A percentile compares a stretch with the other conserved stretches of the same genome.
Conservation (phyloP, 35 echinoderm and acorn worm species). For the Heliocidaris tuberculata region DNA sequence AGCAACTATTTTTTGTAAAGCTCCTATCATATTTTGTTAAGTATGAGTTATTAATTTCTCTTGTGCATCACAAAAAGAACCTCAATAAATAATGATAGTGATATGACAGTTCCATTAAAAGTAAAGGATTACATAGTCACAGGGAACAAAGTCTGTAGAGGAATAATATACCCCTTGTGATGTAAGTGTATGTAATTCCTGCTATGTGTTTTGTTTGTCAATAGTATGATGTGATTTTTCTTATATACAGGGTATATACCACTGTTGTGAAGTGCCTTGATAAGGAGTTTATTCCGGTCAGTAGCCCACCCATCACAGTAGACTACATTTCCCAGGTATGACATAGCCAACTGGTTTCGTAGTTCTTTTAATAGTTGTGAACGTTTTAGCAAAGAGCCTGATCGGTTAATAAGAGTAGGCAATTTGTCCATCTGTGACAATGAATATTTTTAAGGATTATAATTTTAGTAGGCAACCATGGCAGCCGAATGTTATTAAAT, state of each 20-base stretch:
- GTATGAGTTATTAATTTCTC: too few relatives aligned
- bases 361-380: too few relatives aligned
- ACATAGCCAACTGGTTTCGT: neutral
- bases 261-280: slow-evolving; percentile 86
- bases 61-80: neutral
- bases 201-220: neutral
- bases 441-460: too few relatives aligned
- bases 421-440: too few relatives aligned
- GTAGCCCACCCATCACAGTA: slow-evolving; percentile 69
- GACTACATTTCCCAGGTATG: slow-evolving; percentile 78
- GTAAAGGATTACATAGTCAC: neutral
- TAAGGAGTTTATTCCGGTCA: slow-evolving; percentile 64
- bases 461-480: too few relatives aligned
- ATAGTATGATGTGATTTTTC: neutral
- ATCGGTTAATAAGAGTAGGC: too few relatives aligned
- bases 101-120: neutral
- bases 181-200: neutral
- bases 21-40: too few relatives aligned
- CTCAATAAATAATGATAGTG: neutral
- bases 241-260: slow-evolving; percentile 82
- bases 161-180: neutral
- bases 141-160: neutral
- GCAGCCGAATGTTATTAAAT: too few relatives aligned
- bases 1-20: too few relatives aligned
- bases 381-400: too few relatives aligned